A percentile compares a stretch with the other conserved stretches of the same genome.
Evolutionary conservation across 2,113 vertebrate species (phyloP).

Genomic region (Dasypus novemcinctus): DNA sequence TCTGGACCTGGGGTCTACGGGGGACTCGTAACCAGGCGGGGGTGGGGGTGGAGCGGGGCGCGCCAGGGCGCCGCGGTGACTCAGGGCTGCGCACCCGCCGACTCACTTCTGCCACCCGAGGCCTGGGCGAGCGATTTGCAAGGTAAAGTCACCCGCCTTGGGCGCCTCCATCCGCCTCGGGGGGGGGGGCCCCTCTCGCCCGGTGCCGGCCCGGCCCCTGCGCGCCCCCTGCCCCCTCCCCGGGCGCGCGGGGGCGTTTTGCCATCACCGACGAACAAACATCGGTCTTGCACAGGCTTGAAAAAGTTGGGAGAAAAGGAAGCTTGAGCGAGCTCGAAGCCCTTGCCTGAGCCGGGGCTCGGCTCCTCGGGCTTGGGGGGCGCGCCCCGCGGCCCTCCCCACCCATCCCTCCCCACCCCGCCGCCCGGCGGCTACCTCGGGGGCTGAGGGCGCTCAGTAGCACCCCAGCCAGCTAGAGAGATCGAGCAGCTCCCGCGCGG

Average conservation of each 20-base stretch:
- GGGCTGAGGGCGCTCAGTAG: conserved; percentile 83
- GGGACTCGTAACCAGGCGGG: background rate
- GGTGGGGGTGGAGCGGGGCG: background rate
- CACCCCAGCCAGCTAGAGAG: conserved; percentile 94
- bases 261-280: conserved; percentile 69
- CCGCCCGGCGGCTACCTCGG: background rate
- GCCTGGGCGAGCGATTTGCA: conserved; percentile 61
- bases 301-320: background rate
- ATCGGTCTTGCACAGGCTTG: conserved; percentile 61
- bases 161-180: background rate
- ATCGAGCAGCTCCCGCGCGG: conserved; percentile 92
- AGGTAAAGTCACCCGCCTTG: conserved; percentile 72
- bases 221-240: background rate
- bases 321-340: background rate
- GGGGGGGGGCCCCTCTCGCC: background rate
- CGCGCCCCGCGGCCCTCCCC: background rate
- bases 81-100: conserved; percentile 22
- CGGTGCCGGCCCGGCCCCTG: background rate
- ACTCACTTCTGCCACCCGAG: background rate
- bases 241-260: conserved; percentile 61
- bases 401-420: background rate
- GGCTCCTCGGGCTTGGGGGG: background rate
- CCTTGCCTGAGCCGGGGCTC: background rate
- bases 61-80: background rate
- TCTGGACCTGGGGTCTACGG: background rate